phyloP scores from a whole-genome alignment of 2,888 invertebrate species.

The Chalcosyrphus nemorum region DNA sequence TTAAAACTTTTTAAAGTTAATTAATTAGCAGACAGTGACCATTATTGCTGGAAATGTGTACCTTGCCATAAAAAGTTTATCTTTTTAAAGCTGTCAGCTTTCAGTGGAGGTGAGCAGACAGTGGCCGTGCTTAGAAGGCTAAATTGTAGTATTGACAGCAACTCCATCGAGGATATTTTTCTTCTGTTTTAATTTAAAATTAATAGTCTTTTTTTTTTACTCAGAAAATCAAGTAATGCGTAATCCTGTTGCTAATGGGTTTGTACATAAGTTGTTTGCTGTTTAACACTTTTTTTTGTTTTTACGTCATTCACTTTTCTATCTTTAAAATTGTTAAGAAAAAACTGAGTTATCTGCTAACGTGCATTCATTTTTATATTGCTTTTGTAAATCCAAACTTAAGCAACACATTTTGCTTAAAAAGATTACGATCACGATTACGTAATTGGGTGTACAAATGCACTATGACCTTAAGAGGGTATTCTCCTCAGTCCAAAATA shows the following conservation, averaged over 20 bases:
- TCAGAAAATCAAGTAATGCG: too few species aligned
- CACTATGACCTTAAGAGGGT: too few species aligned
- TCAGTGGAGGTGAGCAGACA: not conserved
- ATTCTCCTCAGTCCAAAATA: too few species aligned
- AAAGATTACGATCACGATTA: too few species aligned
- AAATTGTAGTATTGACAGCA: constrained; percentile 4
- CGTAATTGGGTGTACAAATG: too few species aligned
- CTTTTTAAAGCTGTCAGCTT: constrained; percentile 34
- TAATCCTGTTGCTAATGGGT: not conserved
- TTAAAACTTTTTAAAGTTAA: constrained; percentile 64
- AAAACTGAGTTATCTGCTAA: too few species aligned
- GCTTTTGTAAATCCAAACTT: too few species aligned
- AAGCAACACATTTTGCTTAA: too few species aligned
- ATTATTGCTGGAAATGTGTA: constrained; percentile 44
- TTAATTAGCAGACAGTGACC: constrained; percentile 62
- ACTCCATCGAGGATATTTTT: not conserved
- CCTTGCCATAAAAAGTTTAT: constrained; percentile 39
- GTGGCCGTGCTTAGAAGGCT: not conserved
- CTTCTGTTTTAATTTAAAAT: not conserved
- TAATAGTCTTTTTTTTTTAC: not conserved
- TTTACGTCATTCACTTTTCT: too few species aligned
- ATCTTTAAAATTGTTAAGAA: too few species aligned
- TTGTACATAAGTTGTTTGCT: not conserved
- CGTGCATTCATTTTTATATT: too few species aligned
- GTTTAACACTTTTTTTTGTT: not conserved